These are phyloP conservation scores for Drosophila phalerata DNA, from an alignment of 2,888 invertebrate genomes.

Conservation along the genomic window DNA sequence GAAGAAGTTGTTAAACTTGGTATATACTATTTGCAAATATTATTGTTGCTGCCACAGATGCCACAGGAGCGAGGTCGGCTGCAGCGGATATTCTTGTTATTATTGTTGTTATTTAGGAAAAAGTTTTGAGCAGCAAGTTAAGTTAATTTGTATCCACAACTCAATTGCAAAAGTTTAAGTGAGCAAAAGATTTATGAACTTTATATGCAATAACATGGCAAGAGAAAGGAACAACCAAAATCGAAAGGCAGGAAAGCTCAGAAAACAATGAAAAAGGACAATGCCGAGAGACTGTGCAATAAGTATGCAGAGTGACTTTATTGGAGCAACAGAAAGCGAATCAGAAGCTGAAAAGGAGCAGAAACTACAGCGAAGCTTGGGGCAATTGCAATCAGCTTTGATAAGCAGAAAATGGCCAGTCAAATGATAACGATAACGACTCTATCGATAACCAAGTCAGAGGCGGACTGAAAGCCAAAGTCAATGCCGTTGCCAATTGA, in stretches of 20 bases:
- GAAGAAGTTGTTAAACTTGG: constrained; percentile 7
- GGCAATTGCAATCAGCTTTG: constrained; percentile 78
- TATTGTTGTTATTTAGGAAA: constrained; percentile 66
- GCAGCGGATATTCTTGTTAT: constrained; percentile 23
- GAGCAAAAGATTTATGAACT: constrained; percentile 79
- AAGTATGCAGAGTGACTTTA: constrained; percentile 38
- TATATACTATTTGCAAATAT: constrained; percentile 32
- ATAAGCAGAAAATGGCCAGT: constrained; percentile 75
- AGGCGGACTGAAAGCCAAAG: constrained; percentile 24
- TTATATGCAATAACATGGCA: constrained; percentile 74
- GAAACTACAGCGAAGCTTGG: constrained; percentile 44
- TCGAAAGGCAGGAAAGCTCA: constrained; percentile 27
- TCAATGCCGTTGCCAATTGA: constrained; percentile 60
- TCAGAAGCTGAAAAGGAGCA: constrained; percentile 15
- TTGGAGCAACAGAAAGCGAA: constrained; percentile 12
- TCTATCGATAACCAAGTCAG: constrained; percentile 43
- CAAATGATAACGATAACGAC: constrained; percentile 75
- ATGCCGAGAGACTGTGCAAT: constrained; percentile 22
- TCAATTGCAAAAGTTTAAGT: constrained; percentile 80
- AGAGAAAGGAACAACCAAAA: constrained; percentile 52
- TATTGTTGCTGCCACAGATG: constrained; percentile 42
- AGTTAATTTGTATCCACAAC: constrained; percentile 82
- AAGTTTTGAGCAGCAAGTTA: constrained; percentile 75
- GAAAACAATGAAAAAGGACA: constrained; percentile 18
- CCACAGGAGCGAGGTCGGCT: constrained; percentile 3